Conservation (phyloP, 2,113 vertebrate species). For the Cyprinus carpio region DNA sequence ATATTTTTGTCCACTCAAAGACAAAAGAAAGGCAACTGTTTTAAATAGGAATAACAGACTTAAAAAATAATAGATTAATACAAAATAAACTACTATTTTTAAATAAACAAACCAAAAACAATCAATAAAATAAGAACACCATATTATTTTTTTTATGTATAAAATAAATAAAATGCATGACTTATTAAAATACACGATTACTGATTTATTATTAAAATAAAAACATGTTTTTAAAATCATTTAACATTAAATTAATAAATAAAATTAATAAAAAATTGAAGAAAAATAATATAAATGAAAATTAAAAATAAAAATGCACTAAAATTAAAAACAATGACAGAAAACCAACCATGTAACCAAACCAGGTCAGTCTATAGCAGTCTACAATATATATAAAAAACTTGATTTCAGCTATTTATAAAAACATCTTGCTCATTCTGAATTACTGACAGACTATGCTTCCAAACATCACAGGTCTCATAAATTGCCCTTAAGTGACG, state of each 20-base stretch:
- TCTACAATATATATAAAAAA: not conserved
- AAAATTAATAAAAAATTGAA: not conserved
- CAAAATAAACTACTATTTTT: too few species aligned
- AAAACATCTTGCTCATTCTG: not conserved
- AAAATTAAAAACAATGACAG: too few species aligned
- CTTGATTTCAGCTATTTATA: not conserved
- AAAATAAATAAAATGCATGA: not conserved
- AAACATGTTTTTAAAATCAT: not conserved
- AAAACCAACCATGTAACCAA: not conserved
- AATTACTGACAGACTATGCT: not conserved
- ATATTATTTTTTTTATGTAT: not conserved
- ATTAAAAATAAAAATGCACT: too few species aligned
- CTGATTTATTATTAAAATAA: not conserved
- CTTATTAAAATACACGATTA: not conserved
- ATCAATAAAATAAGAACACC: too few species aligned
- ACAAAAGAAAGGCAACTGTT: too few species aligned
- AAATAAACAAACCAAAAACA: too few species aligned
- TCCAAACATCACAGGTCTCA: constrained; percentile 22
- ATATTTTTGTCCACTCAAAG: not conserved
- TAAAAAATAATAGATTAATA: too few species aligned
- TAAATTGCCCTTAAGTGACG: constrained; percentile 18
- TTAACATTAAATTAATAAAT: not conserved
- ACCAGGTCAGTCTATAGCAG: not conserved
- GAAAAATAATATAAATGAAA: not conserved
- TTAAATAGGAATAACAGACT: too few species aligned